A percentile compares a stretch with the other conserved stretches of the same genome.
Evolutionary conservation across 2,888 invertebrate genomes (phyloP).

Genomic region (Leptinotarsa juncta): DNA sequence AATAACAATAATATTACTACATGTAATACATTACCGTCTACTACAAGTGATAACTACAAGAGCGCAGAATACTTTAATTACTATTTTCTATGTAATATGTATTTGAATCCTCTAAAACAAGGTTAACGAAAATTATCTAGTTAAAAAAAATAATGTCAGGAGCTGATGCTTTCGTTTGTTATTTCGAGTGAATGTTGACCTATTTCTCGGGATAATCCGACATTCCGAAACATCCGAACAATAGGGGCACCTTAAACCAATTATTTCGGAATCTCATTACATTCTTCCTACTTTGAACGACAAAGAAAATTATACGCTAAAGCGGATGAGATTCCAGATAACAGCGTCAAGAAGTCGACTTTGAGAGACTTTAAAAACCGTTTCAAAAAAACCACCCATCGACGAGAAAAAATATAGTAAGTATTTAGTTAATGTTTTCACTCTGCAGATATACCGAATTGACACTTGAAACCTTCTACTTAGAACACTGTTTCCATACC

Average conservation of each 20-base stretch:
- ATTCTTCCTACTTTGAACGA: conserved; percentile 33
- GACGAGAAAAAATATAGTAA: conserved; percentile 3
- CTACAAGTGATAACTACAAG: too few species aligned
- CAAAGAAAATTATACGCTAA: conserved; percentile 34
- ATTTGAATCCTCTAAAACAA: not conserved
- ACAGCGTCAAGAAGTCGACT: conserved; percentile 23
- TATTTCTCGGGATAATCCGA: conserved; percentile 3
- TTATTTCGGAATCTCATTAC: conserved; percentile 36
- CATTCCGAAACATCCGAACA: conserved; percentile 29
- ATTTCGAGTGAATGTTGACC: conserved; percentile 6
- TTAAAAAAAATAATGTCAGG: not conserved
- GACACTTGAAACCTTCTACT: too few species aligned
- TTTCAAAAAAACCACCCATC: not conserved
- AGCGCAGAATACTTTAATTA: too few species aligned
- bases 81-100: too few species aligned
- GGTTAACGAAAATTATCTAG: not conserved
- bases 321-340: conserved; percentile 35
- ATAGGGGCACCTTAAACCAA: conserved; percentile 37
- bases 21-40: too few species aligned
- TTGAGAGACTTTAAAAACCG: conserved; percentile 2
- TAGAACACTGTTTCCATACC: too few species aligned
- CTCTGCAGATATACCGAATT: too few species aligned
- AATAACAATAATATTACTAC: too few species aligned
- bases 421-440: not conserved
- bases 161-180: not conserved